A percentile compares a stretch with the other conserved stretches of the same genome.
Conservation (phyloP, 1,140 invertebrate genomes). For the Drosophila tsacasi region DNA sequence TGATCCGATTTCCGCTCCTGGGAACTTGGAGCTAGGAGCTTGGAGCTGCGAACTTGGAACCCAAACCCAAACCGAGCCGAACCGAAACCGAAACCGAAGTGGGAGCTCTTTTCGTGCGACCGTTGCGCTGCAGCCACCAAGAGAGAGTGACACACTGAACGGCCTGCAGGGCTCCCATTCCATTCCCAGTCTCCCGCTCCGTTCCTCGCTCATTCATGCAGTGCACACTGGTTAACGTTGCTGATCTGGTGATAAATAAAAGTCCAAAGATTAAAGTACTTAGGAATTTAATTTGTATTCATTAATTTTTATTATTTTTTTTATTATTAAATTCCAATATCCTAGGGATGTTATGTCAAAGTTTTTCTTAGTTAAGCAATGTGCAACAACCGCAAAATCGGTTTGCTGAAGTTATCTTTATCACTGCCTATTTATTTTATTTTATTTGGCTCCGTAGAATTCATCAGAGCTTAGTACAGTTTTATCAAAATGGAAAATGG, state of each 20-base stretch:
- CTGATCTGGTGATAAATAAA: not conserved
- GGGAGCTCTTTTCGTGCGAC: slow-evolving; percentile 49
- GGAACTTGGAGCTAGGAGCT: slow-evolving; percentile 12
- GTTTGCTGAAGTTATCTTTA: no score
- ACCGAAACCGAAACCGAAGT: slow-evolving; percentile 14
- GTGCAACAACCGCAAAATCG: no score
- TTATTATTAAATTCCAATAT: no score
- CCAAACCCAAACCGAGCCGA: slow-evolving; percentile 6
- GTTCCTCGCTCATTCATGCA: slow-evolving; percentile 36
- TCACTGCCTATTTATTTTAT: not conserved
- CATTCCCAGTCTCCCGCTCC: slow-evolving; percentile 19
- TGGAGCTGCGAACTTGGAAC: not conserved
- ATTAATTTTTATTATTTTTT: no score
- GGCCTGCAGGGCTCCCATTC: slow-evolving; percentile 45
- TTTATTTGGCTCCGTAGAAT: no score
- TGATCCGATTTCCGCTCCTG: slow-evolving; percentile 44
- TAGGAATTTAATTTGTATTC: no score
- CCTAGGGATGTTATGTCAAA: no score
- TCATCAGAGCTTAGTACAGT: no score
- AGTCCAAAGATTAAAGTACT: no score
- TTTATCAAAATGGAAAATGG: no score
- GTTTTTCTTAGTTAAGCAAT: no score
- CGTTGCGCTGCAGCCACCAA: slow-evolving; percentile 64
- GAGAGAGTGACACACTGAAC: slow-evolving; percentile 73
- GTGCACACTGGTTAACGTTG: slow-evolving; percentile 12